Evolutionary conservation across 1,140 invertebrate genomes (phyloP), one percentile per base, ranked within the genome.

Genomic region (Parapsyche elsis): DNA sequence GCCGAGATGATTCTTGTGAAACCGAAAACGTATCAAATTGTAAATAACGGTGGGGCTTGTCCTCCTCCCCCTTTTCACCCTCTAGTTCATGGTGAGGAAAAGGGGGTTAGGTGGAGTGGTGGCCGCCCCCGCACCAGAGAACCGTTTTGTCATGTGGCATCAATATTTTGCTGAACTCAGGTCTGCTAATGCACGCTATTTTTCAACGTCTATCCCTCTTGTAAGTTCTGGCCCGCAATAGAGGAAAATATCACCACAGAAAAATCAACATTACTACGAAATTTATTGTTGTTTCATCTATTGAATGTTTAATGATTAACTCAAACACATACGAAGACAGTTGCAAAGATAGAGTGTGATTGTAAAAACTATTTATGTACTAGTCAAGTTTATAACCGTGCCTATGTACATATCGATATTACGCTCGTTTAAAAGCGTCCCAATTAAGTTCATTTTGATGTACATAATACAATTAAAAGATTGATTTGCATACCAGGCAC

Each of bases 101-200:
- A 14, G 30, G 30, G 30, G 1, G n/a, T n/a, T n/a, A n/a, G 30
- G 30, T 38, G 7, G 30, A 38, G 49, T 9, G 21, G 44, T 24
- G 19, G 30, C 64, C 67, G 10, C 45, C 5, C 46, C 75, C 70
- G n/a, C 49, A 79, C 74, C 53, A 81, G 81, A 76, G 76, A 82
- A 82, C 76, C 81, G 79, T 80, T 83, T 83, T 83, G 81, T 83
- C 81, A 83, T 83, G 79, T 83, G 81, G 79, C 81, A 83, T 83
- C 81, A 83, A 83, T 83, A 83, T 83, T 83, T 83, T 81, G 79
- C 78, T 81, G 81, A 82, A 82, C 81, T 81, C 81, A 81, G 79
- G 79, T 80, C 64, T 78, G 81, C 79, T 83, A 83, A 83, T 83
- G 81, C 77, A 81, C 44, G 79, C 80, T 79, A 83, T 83, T 81